Conservation (phyloP, 2,113 vertebrate species). For the Pterocles gutturalis region DNA sequence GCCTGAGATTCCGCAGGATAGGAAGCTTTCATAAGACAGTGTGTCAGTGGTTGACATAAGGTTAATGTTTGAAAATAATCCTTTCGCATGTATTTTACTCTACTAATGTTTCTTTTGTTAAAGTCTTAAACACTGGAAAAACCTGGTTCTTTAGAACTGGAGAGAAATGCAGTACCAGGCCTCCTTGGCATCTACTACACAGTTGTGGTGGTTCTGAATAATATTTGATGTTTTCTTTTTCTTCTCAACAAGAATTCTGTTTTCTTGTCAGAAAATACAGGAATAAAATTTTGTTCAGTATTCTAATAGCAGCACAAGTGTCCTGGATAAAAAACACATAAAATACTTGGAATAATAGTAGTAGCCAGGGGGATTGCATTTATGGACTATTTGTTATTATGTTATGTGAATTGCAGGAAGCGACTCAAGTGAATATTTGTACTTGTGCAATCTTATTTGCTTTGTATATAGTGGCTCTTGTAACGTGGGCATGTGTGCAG, state of each 20-base stretch:
- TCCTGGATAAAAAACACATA: not conserved
- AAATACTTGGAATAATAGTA: conserved; percentile 13
- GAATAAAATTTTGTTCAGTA: not conserved
- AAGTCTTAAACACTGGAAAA: not conserved
- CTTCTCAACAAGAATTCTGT: not conserved
- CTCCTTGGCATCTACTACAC: not conserved
- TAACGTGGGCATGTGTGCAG: conserved; percentile 40
- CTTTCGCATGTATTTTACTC: not conserved
- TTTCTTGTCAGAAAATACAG: not conserved
- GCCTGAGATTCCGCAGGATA: not conserved
- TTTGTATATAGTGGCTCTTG: conserved; percentile 29
- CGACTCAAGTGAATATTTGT: conserved; percentile 46
- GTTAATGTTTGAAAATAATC: not conserved
- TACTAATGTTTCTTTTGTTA: not conserved
- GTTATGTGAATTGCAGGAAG: conserved; percentile 56
- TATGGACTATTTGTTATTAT: conserved; percentile 64
- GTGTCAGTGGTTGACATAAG: not conserved
- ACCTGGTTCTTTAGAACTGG: not conserved
- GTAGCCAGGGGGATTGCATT: conserved; percentile 17
- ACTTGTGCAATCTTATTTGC: conserved; percentile 71
- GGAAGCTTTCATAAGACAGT: not conserved
- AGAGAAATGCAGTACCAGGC: not conserved
- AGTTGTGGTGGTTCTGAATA: not conserved
- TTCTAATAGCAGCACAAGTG: not conserved
- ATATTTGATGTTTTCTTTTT: not conserved